A percentile compares a stretch with the other conserved stretches of the same genome.
Conservation (phyloP, 2,888 invertebrate genomes). For the Mythimna lalbum region DNA sequence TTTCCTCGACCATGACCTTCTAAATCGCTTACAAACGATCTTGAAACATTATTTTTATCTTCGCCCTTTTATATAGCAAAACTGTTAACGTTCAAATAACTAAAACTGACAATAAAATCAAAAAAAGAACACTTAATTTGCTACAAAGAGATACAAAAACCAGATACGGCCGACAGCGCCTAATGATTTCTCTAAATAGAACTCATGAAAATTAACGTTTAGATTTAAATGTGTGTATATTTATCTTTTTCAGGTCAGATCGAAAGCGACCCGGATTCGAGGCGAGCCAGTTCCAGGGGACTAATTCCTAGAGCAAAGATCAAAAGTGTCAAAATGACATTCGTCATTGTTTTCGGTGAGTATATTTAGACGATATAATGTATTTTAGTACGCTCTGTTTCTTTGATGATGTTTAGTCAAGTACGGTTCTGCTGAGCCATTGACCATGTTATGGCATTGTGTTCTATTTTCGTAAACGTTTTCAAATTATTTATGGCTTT, state of each 20-base stretch:
- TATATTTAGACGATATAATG: constrained; percentile 58
- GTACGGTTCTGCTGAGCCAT: constrained; percentile 1
- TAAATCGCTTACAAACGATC: constrained; percentile 33
- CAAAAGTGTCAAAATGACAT: constrained; percentile 99
- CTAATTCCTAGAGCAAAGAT: constrained; percentile 98
- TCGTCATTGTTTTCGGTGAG: constrained; percentile 98
- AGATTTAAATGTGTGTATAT: constrained; percentile 44
- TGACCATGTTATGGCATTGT: constrained; percentile 32
- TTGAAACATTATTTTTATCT: constrained; percentile 50
- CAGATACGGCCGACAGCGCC: constrained; percentile 55
- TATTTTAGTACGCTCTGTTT: constrained; percentile 38
- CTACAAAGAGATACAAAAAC: constrained; percentile 61
- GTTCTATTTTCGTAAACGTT: constrained; percentile 17
- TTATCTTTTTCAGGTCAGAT: constrained; percentile 80
- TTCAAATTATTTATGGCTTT: constrained; percentile 5
- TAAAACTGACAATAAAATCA: constrained; percentile 38
- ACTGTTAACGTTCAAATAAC: constrained; percentile 25
- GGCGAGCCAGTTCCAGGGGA: constrained; percentile 97
- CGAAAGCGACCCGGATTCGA: constrained; percentile 90
- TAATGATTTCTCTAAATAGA: constrained; percentile 62
- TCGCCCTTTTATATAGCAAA: constrained; percentile 31
- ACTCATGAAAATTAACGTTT: constrained; percentile 43
- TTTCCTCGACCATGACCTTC: constrained; percentile 45
- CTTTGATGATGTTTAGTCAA: constrained; percentile 34
- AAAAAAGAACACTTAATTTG: constrained; percentile 37